Conservation (phyloP, 2,888 invertebrate species). For the Choristoneura rosaceana region DNA sequence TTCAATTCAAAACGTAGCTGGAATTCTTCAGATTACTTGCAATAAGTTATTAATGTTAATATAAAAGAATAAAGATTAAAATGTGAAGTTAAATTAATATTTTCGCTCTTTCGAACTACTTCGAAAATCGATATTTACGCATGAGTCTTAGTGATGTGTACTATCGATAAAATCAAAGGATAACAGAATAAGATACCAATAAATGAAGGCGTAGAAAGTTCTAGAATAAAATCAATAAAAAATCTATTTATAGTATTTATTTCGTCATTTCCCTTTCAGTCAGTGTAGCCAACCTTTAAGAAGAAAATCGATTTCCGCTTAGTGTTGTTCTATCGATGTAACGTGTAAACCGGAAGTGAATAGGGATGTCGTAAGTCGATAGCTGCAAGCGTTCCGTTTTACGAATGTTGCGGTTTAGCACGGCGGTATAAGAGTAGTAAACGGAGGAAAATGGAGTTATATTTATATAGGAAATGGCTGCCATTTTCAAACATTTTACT, state of each 20-base stretch:
- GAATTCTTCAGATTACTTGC: background rate
- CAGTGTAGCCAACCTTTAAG: constrained; percentile 44
- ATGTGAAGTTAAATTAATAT: background rate
- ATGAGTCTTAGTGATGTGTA: background rate
- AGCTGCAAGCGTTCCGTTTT: constrained; percentile 44
- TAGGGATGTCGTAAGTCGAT: constrained; percentile 46
- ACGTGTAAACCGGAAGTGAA: constrained; percentile 44
- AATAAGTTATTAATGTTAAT: background rate
- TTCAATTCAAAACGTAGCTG: background rate
- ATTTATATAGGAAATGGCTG: no score
- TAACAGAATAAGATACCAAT: background rate
- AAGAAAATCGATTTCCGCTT: constrained; percentile 44
- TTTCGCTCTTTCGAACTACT: background rate
- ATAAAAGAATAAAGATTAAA: background rate
- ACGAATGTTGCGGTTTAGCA: constrained; percentile 15
- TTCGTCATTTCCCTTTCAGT: constrained; percentile 34
- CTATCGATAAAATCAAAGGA: background rate
- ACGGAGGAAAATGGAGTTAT: no score
- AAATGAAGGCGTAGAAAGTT: background rate
- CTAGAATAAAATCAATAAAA: constrained; percentile 15
- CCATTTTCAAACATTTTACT: no score
- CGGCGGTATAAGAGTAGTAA: background rate
- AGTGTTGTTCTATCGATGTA: constrained; percentile 49
- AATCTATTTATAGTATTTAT: constrained; percentile 32
- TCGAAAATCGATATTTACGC: background rate